Base-by-base conservation (phyloP, 2,113 vertebrate genomes). In the Morone saxatilis region DNA sequence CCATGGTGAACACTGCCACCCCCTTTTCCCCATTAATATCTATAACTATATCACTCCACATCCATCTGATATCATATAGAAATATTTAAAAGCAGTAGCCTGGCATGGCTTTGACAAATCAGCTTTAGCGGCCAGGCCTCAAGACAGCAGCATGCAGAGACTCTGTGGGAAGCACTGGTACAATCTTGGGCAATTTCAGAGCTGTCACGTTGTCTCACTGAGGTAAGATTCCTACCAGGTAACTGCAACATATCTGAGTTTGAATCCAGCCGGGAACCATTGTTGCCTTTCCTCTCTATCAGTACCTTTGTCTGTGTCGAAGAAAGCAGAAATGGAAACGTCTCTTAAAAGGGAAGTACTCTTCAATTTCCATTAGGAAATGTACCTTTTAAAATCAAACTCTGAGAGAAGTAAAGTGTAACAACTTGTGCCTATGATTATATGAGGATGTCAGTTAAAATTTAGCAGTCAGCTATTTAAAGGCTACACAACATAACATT, bases 181-280 rank as follows among this genome's bases (percentile, higher is more conserved):
- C 66, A 81, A 79, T 63, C 43, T 14, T 36, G 65, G n/a, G 56
- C 50, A 59, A 69, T 86, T 86, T 65, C 59, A 48, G 31, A 81
- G 47, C 41, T 59, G 80, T 68, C 80, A 76, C 7, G 0, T n/a
- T 36, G 54, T 48, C 68, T 56, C 36, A 5, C 43, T 8, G 8
- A 43, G 65, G 82, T 73, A 81, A 81, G 67, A 77, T 70, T 59
- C 69, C 73, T 16, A 4, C 68, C 74, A 61, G 59, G 72, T 77
- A 78, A 62, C 38, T 22, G 63, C 59, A 57, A 70, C 41, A 38
- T 56, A 53, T 78, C 7, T 45, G 22, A 80, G 51, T 59, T 74
- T 10, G 10, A 59, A 70, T 56, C 48, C 53, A 51, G 51, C 51
- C 22, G 51, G 11, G 5, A 45, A 25, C 20, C 0, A 50, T 38